Conservation (phyloP, 2,888 invertebrate genomes). For the Muscina levida region DNA sequence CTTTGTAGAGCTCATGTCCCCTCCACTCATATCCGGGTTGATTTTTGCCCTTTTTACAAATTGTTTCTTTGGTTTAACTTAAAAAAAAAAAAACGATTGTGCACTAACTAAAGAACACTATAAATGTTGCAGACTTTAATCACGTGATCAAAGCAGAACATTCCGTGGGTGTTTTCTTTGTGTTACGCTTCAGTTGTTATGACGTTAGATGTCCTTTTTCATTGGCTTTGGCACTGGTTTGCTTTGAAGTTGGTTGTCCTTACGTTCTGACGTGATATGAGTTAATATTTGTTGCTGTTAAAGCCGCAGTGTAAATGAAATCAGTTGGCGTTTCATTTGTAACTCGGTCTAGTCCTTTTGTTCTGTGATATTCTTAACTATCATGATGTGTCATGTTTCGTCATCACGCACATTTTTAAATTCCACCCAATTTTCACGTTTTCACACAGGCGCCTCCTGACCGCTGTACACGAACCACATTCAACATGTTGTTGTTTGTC, state of each 20-base stretch:
- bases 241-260: neutral
- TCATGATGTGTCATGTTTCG: conserved; percentile 8
- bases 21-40: neutral
- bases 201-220: neutral
- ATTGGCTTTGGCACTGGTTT: neutral
- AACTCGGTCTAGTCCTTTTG: conserved; percentile 11
- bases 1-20: neutral
- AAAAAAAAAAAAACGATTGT: neutral
- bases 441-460: neutral
- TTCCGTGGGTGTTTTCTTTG: neutral
- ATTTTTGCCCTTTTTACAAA: neutral
- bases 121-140: neutral
- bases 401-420: conserved; percentile 11
- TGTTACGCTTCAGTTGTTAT: neutral
- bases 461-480: no score
- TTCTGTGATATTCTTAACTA: no score
- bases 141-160: neutral
- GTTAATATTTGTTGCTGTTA: neutral
- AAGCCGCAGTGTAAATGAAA: neutral
- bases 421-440: neutral
- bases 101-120: no score
- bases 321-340: conserved; percentile 6
- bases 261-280: neutral
- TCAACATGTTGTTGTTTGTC: conserved; percentile 21
- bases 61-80: neutral